Conservation (phyloP, 2,113 vertebrate species). For the Psammodynastes pulverulentus region DNA sequence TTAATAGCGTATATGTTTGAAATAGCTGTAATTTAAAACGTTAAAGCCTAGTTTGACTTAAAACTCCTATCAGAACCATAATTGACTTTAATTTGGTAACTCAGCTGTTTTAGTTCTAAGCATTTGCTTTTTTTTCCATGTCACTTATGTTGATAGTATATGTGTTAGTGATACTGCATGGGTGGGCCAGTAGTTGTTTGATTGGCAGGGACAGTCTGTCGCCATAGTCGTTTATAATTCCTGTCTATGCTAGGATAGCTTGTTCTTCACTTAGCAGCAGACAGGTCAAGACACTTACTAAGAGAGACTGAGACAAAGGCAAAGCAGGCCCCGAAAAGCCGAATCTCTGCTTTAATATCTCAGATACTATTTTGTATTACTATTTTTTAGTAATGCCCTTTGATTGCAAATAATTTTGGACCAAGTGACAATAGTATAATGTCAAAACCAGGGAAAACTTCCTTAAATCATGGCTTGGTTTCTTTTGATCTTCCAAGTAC, state of each 20-base stretch:
- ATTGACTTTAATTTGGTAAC: not conserved
- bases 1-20: not conserved
- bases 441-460: slow-evolving; percentile 79
- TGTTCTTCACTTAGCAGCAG: slow-evolving; percentile 73
- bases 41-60: not conserved
- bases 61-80: not conserved
- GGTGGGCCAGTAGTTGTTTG: slow-evolving; percentile 82
- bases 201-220: slow-evolving; percentile 84
- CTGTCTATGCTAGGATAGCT: slow-evolving; percentile 81
- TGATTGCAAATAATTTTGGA: slow-evolving; percentile 69
- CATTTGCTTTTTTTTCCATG: slow-evolving; percentile 18
- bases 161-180: slow-evolving; percentile 60
- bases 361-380: slow-evolving; percentile 21
- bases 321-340: slow-evolving; percentile 62
- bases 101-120: slow-evolving; percentile 26
- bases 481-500: slow-evolving; percentile 79
- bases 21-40: not conserved
- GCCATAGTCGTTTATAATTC: slow-evolving; percentile 87
- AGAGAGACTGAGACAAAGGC: slow-evolving; percentile 72
- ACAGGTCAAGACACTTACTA: slow-evolving; percentile 72
- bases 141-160: slow-evolving; percentile 45
- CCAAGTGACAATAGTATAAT: slow-evolving; percentile 72
- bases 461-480: slow-evolving; percentile 75
- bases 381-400: slow-evolving; percentile 75
- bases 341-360: slow-evolving; percentile 41